Evolutionary conservation across 2,113 vertebrate genomes (phyloP), one percentile per base, ranked within the genome.

Genomic region (Cephalopholis sonnerati): DNA sequence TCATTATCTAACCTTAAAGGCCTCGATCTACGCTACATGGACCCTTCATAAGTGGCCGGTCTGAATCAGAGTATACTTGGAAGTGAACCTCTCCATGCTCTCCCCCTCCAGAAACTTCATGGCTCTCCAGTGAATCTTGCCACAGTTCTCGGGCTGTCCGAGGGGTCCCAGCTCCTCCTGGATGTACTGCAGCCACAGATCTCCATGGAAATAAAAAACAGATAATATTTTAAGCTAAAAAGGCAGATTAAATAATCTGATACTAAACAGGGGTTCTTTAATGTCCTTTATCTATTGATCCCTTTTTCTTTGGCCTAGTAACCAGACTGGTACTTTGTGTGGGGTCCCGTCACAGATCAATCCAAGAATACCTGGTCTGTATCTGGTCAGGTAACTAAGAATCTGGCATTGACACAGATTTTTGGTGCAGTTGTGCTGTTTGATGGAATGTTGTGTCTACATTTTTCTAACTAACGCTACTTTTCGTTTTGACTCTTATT

Each of bases 41-140:
- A 57, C 55, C 8, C 20, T n/a, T 46, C 93, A 96, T 54, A 95
- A 84, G 84, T 96, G 96, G 77, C 97, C 97, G 0, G 96, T 96
- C 94, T 99, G 98, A 51, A 97, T 84, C 78, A 99, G 93, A 16
- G 97, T 96, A 63, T 98, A 96, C 88, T 96, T 97, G 64, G 96
- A 92, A 25, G 95, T 88, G 91, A 99, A 99, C 20, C 86, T 86
- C 90, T 99, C 97, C 91, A 97, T 96, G 17, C 94, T 86, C 32
- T 96, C 95, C 32, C 96, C 98, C 75, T 96, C 95, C 83, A 99
- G 81, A 71, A 95, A 95, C 93, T 97, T 98, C 97, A 98, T 95
- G 73, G 98, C 98, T 90, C 98, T 96, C 98, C 98, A 99, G 91
- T 99, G 96, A 88, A 99, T 96, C 89, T 94, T 96, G 58, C 96